phyloP scores from a whole-genome alignment of 2,797 vertebrate species.

The Pterois miles region DNA sequence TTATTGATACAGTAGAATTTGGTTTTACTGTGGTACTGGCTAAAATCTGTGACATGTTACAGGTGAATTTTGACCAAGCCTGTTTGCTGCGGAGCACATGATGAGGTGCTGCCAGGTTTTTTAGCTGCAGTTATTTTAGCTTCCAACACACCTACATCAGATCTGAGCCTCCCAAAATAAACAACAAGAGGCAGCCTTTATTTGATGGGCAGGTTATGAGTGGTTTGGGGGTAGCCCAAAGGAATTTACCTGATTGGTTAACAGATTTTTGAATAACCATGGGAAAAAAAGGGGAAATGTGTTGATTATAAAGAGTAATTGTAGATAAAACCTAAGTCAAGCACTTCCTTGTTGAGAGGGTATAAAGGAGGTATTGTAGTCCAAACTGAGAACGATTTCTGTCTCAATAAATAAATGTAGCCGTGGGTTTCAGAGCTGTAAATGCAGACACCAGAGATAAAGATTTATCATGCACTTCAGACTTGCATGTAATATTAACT shows the following conservation, averaged over 20 bases:
- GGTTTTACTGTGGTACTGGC: neutral
- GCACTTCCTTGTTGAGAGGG: neutral
- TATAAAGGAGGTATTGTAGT: neutral
- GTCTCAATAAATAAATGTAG: neutral
- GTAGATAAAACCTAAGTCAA: neutral
- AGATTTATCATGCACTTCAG: slow-evolving; percentile 26
- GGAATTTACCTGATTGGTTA: neutral
- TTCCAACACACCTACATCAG: neutral
- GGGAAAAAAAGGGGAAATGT: neutral
- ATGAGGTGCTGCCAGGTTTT: slow-evolving; percentile 1
- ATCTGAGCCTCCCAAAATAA: neutral
- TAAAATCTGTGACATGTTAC: neutral
- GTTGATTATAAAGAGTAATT: neutral
- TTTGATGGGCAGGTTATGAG: neutral
- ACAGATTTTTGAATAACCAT: neutral
- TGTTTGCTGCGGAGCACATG: neutral
- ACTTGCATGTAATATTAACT: slow-evolving; percentile 23
- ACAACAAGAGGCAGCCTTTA: neutral
- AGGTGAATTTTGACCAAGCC: neutral
- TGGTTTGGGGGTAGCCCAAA: neutral
- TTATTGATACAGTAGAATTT: neutral
- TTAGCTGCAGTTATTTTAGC: slow-evolving; percentile 2
- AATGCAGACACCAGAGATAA: neutral
- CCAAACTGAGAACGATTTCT: neutral
- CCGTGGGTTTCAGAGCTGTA: neutral